A percentile compares a stretch with the other conserved stretches of the same genome.
Evolutionary conservation across 2,113 vertebrate species (phyloP).

Genomic region (Ctenomys sociabilis): DNA sequence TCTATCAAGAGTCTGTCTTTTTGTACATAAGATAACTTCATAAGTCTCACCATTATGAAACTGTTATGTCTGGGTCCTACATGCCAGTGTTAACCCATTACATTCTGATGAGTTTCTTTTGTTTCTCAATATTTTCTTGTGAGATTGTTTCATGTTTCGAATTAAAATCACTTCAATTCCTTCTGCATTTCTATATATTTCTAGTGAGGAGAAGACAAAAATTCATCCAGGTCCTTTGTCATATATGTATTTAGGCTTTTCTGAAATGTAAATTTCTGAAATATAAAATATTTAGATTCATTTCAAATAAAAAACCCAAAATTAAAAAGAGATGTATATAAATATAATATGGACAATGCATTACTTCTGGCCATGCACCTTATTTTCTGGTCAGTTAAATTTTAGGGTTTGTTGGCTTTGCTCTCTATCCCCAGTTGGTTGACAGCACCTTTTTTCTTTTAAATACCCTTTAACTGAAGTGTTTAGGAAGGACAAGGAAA

Average conservation of each 20-base stretch:
- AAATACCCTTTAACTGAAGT: slow-evolving; percentile 74
- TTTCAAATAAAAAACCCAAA: not conserved
- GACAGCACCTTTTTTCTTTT: slow-evolving; percentile 58
- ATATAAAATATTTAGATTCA: not conserved
- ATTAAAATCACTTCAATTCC: not conserved
- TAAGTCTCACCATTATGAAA: not conserved
- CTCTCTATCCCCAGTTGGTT: slow-evolving; percentile 1
- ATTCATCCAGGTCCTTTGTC: not conserved
- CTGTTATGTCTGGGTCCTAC: not conserved
- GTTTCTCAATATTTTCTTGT: not conserved
- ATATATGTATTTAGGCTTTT: not conserved
- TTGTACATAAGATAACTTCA: not conserved
- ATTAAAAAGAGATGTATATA: not conserved
- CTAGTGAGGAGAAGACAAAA: not conserved
- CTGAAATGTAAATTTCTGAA: not conserved
- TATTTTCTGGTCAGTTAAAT: slow-evolving; percentile 28
- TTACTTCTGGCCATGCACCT: not conserved
- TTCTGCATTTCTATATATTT: not conserved
- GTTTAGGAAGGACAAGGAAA: slow-evolving; percentile 84
- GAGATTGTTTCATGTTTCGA: not conserved
- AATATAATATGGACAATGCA: not conserved
- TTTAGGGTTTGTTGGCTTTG: slow-evolving; percentile 33
- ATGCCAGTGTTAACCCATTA: not conserved
- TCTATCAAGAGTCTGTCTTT: not conserved
- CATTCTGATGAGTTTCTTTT: not conserved